Evolutionary conservation across 2,113 vertebrate genomes (phyloP).

Genomic region (Menidia beryllina): DNA sequence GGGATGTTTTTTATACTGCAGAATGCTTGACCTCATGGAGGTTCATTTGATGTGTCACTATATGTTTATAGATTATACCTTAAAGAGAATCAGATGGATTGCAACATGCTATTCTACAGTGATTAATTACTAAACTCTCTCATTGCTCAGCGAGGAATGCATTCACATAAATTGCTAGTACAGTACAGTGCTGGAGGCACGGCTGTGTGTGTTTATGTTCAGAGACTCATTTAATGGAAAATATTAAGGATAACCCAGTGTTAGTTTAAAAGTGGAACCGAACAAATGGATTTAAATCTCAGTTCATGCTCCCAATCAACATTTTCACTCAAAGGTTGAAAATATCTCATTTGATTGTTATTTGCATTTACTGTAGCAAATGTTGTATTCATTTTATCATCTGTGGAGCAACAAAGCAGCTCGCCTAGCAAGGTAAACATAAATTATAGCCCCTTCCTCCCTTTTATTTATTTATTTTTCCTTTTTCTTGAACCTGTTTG

Average conservation of each 20-base stretch:
- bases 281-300: slow-evolving; percentile 7
- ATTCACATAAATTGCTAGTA: not conserved
- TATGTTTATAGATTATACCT: slow-evolving; percentile 7
- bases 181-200: not conserved
- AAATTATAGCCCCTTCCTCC: slow-evolving; percentile 52
- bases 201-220: not conserved
- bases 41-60: not conserved
- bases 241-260: not conserved
- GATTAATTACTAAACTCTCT: slow-evolving; percentile 12
- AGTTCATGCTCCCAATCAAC: not conserved
- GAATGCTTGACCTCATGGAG: not conserved
- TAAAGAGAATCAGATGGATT: slow-evolving; percentile 6
- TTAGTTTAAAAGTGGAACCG: not conserved
- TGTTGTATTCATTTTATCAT: too few species aligned
- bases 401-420: slow-evolving; percentile 21
- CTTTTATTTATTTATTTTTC: slow-evolving; percentile 30
- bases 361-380: not conserved
- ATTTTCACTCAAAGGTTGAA: not conserved
- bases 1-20: not conserved
- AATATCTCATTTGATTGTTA: slow-evolving; percentile 15
- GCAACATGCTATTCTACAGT: not conserved
- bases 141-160: not conserved
- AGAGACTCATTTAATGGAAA: not conserved
- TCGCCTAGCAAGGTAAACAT: slow-evolving; percentile 50
- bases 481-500: slow-evolving; percentile 51